Evolutionary conservation across 2,888 invertebrate genomes (phyloP), one percentile per base, ranked within the genome.

Genomic region (Cremastinae sp.): DNA sequence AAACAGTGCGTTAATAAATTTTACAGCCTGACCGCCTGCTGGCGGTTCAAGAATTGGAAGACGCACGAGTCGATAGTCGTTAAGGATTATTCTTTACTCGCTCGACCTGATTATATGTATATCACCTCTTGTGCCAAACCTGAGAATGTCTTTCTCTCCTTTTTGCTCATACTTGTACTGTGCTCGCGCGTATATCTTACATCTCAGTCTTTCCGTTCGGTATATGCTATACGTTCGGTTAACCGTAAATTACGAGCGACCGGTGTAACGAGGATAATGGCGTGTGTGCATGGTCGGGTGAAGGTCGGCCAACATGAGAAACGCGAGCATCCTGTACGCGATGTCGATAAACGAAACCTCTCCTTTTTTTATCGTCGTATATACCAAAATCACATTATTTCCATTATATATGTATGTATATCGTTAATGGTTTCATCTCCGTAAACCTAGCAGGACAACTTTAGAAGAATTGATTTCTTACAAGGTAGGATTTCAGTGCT

Each of bases 171-270:
- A 28, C 28, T 3, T 28, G 5, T 28, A 28, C 28, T 20, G n/a
- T n/a, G n/a, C 49, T 16, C 20, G 1, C 20, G 39, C 43, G 3
- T 12, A 37, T 65, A 59, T 66, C 45, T 66, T 55, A 47, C 66
- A 51, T 56, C 47, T 56, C 47, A 1, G 18, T 87, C 83, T 86
- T 88, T 87, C 87, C 87, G 88, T 87, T 87, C 70, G 69, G 20
- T 51, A 20, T 65, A 39, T 59, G 55, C n/a, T 64, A 22, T 49
- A 65, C 73, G 76, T 77, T 74, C 84, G 84, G 88, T 85, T 88
- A 87, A 87, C 89, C 88, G 89, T 88, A 89, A 89, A 87, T 88
- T 88, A 88, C 85, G 83, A 83, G 82, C 82, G 82, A 84, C 83
- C 83, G 83, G 84, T 85, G 86, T 85, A 88, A 87, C 86, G 84